Percentiles rank a stretch among this genome's conserved stretches.
These are phyloP conservation scores for Pogonomyrmex barbatus DNA, from an alignment of 1,140 invertebrate genomes.

Conservation along the genomic window DNA sequence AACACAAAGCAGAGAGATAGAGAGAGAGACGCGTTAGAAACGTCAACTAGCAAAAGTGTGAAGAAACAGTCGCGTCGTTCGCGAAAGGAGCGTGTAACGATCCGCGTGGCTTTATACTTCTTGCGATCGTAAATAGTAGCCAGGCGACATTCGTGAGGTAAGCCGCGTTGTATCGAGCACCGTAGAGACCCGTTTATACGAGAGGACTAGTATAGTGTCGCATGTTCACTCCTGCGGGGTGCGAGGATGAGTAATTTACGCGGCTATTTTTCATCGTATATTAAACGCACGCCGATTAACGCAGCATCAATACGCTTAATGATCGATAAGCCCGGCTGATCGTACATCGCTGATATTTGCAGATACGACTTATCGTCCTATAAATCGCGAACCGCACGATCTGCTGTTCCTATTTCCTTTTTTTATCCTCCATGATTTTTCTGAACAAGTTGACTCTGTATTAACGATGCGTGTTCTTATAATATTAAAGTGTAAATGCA, in stretches of 20 bases:
- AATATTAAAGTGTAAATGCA: conserved; percentile 3
- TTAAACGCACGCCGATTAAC: conserved; percentile 5
- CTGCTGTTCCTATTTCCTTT: background rate
- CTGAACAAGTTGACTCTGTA: background rate
- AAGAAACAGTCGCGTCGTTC: conserved; percentile 3
- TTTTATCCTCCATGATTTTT: conserved; percentile 7
- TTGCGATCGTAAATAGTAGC: conserved; percentile 54
- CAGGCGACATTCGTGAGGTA: conserved; percentile 28
- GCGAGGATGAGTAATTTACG: conserved; percentile 46
- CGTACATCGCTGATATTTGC: background rate
- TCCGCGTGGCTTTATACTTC: conserved; percentile 48
- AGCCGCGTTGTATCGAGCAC: conserved; percentile 42
- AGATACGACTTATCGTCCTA: conserved; percentile 5
- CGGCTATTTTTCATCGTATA: conserved; percentile 33
- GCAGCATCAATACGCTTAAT: conserved; percentile 27
- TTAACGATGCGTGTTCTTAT: background rate
- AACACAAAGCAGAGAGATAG: background rate
- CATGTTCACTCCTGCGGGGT: conserved; percentile 18
- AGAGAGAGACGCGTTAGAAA: background rate
- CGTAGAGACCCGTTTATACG: conserved; percentile 29
- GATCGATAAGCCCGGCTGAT: conserved; percentile 38
- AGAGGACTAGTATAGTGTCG: background rate
- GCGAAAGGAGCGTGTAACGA: conserved; percentile 48
- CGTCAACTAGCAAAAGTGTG: conserved; percentile 2
- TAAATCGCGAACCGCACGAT: conserved; percentile 26